phyloP scores from a whole-genome alignment of 2,113 vertebrate species.

The Chamaea fasciata region DNA sequence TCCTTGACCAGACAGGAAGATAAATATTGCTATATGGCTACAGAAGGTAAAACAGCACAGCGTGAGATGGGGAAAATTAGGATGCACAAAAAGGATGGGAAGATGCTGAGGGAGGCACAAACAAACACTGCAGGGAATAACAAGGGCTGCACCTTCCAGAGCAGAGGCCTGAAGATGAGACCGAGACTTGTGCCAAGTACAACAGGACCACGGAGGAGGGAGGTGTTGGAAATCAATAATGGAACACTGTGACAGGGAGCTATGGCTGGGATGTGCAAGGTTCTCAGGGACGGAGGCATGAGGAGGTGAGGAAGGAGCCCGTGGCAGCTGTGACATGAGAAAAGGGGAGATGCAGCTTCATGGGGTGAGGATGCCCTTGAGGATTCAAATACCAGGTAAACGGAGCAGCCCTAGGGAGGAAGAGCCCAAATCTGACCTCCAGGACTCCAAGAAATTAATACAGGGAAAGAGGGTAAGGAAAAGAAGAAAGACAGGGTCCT shows the following conservation, averaged over 20 bases:
- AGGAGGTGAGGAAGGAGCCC: background rate
- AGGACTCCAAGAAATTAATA: background rate
- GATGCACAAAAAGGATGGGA: background rate
- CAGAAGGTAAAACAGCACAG: background rate
- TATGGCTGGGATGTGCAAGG: background rate
- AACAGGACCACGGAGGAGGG: background rate
- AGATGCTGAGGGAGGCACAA: background rate
- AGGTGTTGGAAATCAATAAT: background rate
- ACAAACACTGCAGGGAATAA: background rate
- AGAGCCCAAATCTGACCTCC: background rate
- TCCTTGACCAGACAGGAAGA: background rate
- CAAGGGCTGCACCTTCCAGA: background rate
- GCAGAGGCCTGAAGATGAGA: background rate
- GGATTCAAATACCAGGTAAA: background rate
- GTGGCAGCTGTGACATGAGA: background rate
- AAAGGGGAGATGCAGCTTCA: background rate
- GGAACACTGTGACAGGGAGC: background rate
- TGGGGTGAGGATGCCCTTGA: background rate
- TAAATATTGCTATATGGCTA: background rate
- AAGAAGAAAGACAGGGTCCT: background rate
- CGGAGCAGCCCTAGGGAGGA: background rate
- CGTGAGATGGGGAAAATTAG: background rate
- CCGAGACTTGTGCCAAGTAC: background rate
- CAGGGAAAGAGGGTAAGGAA: background rate
- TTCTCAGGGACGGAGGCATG: background rate